Evolutionary conservation across 1,140 invertebrate genomes (phyloP), one percentile per base, ranked within the genome.

Genomic region (Drosophila cardini): DNA sequence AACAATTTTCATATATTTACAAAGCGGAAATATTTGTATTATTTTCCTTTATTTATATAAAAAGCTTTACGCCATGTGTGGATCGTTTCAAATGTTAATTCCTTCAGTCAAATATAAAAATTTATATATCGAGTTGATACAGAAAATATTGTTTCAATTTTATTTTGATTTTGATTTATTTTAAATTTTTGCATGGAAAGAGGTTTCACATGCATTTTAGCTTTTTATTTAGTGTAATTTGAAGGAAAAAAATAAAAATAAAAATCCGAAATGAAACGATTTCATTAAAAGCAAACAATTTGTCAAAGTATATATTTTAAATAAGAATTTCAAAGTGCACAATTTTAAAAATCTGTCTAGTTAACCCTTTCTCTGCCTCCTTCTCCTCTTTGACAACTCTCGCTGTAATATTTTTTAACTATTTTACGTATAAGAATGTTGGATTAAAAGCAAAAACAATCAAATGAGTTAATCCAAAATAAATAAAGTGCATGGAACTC

Each of bases 401-500:
- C 68, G 71, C 57, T 84, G 67, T 73, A 69, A 61, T 63, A 16
- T 76, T 63, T 78, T 26, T 83, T 60, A 75, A 63, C 62, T 87
- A 78, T 69, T 68, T 64, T 56, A 75, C 89, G 70, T 78, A 63
- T 72, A 60, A 52, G 48, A 52, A 52, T 52, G 48, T 52, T 52
- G 48, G 30, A 52, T 86, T 80, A 48, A 81, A 50, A 68, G 65
- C 53, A 68, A 71, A 50, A 68, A n/a, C n/a, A 64, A 34, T 4
- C 21, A 2, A 26, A 26, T 26, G 18, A 64, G 45, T 46, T 36
- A 73, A 21, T 21, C 9, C 15, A 30, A 46, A 36, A 38, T 13
- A 71, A 45, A 61, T 57, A 48, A 84, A 80, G 80, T 79, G 83
- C 83, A 87, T 87, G 84, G 48, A 89, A 84, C 61, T 57, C 63